Percentiles rank a stretch among this genome's conserved stretches.
Conservation (phyloP, 2,113 vertebrate species). For the Eonycteris spelaea region DNA sequence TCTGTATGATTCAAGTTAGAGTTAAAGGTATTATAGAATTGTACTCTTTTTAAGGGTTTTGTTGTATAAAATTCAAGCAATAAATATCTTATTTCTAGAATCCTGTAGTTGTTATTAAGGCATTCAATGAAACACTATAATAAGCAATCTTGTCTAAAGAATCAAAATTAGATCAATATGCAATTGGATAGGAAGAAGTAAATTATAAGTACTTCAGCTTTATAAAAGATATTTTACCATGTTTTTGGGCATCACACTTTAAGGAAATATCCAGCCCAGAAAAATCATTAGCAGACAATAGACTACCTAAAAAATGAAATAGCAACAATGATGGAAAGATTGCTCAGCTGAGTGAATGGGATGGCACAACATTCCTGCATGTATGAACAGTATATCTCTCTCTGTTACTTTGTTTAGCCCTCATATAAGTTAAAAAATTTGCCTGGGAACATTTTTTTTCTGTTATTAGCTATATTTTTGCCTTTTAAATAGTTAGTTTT, state of each 20-base stretch:
- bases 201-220: conserved; percentile 31
- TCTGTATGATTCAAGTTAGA: background rate
- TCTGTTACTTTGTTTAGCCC: background rate
- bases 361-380: background rate
- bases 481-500: conserved; percentile 14
- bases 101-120: background rate
- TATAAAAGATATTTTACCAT: conserved; percentile 3
- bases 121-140: background rate
- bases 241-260: background rate
- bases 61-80: conserved; percentile 1
- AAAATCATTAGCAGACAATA: background rate
- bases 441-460: background rate
- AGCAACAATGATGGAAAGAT: background rate
- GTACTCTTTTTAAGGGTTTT: background rate
- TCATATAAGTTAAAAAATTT: background rate
- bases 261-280: background rate
- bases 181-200: background rate
- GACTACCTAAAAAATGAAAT: background rate
- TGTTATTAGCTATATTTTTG: background rate
- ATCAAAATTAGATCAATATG: conserved; percentile 6
- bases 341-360: background rate
- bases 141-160: conserved; percentile 13
- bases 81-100: conserved; percentile 20
- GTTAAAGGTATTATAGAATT: conserved; percentile 2
- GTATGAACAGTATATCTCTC: background rate